A percentile compares a stretch with the other conserved stretches of the same genome.
Conservation (phyloP, 2,113 vertebrate species). For the Dasyprocta punctata region DNA sequence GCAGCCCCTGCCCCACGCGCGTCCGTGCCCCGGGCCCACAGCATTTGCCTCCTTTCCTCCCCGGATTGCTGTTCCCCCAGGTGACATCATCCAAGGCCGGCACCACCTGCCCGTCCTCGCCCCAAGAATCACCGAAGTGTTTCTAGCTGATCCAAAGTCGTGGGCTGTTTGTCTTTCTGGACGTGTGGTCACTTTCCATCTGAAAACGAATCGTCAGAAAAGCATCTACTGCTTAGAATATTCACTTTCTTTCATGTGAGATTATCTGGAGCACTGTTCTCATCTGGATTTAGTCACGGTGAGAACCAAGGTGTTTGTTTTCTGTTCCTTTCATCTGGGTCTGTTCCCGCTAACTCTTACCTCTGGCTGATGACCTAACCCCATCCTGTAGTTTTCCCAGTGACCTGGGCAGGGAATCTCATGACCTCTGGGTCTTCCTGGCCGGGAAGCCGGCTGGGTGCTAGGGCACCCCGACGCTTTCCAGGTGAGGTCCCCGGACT, state of each 20-base stretch:
- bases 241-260: background rate
- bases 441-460: background rate
- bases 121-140: background rate
- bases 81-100: background rate
- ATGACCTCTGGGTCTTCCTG: fast-evolving
- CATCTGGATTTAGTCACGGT: constrained; percentile 2
- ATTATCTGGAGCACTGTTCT: background rate
- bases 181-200: background rate
- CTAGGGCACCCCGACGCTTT: too few relatives aligned
- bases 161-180: background rate
- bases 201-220: background rate
- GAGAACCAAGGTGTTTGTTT: constrained; percentile 52
- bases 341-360: constrained; percentile 47
- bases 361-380: constrained; percentile 6
- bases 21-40: background rate
- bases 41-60: fast-evolving
- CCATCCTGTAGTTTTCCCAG: background rate
- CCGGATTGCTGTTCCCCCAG: fast-evolving
- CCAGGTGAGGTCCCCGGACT: background rate
- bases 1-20: background rate
- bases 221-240: background rate
- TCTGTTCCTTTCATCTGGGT: background rate
- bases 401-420: background rate
- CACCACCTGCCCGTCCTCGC: background rate
- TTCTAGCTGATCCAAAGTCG: background rate